Evolutionary conservation across 2,888 invertebrate genomes (phyloP).

Genomic region (Lepidocyrtinus sp.): DNA sequence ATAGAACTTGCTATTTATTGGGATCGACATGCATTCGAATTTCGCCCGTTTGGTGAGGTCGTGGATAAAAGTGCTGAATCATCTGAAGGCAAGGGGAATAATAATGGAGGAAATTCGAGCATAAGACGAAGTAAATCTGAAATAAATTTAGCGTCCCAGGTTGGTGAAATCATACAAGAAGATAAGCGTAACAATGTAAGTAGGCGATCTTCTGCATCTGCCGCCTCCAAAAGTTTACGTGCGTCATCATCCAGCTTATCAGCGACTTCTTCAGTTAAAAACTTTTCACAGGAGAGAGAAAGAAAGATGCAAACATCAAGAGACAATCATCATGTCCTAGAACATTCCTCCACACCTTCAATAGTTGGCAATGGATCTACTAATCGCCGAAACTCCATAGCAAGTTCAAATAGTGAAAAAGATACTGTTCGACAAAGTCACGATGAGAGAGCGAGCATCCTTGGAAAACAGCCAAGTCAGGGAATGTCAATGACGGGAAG

Average conservation of each 20-base stretch:
- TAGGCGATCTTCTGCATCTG: neutral
- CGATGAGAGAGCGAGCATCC: neutral
- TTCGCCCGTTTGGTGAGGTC: slow-evolving; percentile 9
- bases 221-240: neutral
- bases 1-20: slow-evolving; percentile 69
- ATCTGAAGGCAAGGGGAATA: neutral
- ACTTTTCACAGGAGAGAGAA: neutral
- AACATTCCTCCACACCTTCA: neutral
- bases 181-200: neutral
- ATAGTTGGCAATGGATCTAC: neutral
- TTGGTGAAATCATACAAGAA: slow-evolving; percentile 33
- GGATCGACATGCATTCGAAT: slow-evolving; percentile 66
- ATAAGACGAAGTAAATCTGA: slow-evolving; percentile 41
- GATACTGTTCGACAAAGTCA: too few relatives aligned
- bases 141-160: slow-evolving; percentile 41
- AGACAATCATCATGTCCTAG: neutral
- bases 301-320: neutral
- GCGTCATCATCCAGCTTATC: neutral
- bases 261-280: neutral
- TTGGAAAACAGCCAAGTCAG: neutral
- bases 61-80: neutral
- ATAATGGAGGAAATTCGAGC: neutral
- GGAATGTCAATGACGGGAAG: slow-evolving; percentile 26
- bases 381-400: too few relatives aligned
- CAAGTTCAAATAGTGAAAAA: too few relatives aligned